Conservation (phyloP, 2,888 invertebrate genomes). For the Koerneria pararmatus region DNA sequence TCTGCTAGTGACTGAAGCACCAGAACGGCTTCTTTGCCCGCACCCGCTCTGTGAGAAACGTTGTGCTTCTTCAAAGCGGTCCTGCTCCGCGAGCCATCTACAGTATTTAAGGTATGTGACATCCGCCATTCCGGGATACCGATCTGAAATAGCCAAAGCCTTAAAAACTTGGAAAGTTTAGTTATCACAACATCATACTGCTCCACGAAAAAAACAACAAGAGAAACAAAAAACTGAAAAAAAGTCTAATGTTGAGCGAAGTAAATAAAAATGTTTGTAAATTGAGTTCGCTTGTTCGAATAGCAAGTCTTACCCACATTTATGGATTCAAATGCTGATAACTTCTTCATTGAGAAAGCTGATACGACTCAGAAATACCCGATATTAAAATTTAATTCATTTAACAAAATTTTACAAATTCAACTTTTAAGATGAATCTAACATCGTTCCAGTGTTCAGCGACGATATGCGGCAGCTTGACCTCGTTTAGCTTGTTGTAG, state of each 20-base stretch:
- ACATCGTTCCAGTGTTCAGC: conserved; percentile 90
- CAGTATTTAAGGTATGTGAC: conserved; percentile 94
- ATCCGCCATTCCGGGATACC: conserved; percentile 77
- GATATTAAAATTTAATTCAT: no score
- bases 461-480: conserved; percentile 68
- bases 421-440: conserved; percentile 26
- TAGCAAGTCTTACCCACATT: no score
- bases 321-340: no score
- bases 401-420: no score
- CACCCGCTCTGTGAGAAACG: conserved; percentile 93
- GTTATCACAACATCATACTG: no score
- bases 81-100: conserved; percentile 87
- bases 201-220: no score
- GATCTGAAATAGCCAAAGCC: conserved; percentile 80
- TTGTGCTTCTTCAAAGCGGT: conserved; percentile 92
- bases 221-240: background rate
- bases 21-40: conserved; percentile 80
- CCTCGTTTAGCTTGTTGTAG: conserved; percentile 70
- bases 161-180: no score
- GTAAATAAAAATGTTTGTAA: no score
- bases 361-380: no score
- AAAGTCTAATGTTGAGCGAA: no score
- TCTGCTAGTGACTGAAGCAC: conserved; percentile 82
- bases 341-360: no score
- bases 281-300: no score